A percentile compares a stretch with the other conserved stretches of the same genome.
phyloP scores from a whole-genome alignment of 2,888 invertebrate genomes.

The Gnatocerus cornutus region DNA sequence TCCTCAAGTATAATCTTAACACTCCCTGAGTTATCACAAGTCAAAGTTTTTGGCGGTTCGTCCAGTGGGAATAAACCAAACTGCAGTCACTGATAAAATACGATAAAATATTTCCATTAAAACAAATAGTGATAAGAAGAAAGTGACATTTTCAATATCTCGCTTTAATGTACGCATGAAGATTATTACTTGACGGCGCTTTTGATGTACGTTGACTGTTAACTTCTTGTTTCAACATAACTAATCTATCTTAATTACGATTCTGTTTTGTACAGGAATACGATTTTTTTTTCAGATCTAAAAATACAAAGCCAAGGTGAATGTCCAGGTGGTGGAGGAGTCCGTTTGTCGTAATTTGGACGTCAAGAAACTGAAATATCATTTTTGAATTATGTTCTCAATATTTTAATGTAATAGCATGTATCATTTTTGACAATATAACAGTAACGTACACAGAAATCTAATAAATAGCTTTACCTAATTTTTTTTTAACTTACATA shows the following conservation, averaged over 20 bases:
- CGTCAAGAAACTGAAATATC: neutral
- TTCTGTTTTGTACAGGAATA: conserved; percentile 58
- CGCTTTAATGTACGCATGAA: neutral
- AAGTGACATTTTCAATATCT: conserved; percentile 3
- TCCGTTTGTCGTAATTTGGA: conserved; percentile 74
- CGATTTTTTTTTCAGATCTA: conserved; percentile 70
- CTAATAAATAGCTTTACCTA: no score
- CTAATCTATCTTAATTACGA: neutral
- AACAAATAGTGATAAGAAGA: neutral
- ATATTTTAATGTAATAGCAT: no score
- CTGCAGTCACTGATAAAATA: conserved; percentile 3
- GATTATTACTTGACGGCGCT: neutral
- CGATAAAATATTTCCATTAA: conserved; percentile 10
- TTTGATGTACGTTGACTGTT: neutral
- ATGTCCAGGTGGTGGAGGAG: conserved; percentile 77
- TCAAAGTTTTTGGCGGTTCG: conserved; percentile 1
- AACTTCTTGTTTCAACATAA: neutral
- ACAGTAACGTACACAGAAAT: no score
- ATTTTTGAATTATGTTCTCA: neutral
- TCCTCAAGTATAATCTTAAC: neutral
- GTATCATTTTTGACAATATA: no score
- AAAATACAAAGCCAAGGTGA: conserved; percentile 77
- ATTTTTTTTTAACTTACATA: no score
- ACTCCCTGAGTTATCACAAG: neutral
- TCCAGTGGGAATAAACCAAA: conserved; percentile 4